phyloP scores from a whole-genome alignment of 2,113 vertebrate species.

The Sigmodon hispidus region DNA sequence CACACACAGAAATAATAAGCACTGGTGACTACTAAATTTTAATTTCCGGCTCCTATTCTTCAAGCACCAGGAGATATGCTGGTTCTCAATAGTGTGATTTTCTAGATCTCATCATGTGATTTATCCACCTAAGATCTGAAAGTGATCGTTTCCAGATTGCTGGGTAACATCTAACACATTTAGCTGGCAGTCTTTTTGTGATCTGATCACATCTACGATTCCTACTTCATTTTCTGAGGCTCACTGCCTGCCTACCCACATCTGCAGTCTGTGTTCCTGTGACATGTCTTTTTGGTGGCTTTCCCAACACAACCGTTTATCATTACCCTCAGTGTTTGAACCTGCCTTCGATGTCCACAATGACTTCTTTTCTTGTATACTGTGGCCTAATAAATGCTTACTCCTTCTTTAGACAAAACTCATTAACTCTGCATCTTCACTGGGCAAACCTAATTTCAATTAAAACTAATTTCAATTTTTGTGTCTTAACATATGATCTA shows the following conservation, averaged over 20 bases:
- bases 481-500: neutral
- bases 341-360: neutral
- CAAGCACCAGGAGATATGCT: neutral
- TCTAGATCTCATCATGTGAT: neutral
- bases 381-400: neutral
- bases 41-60: neutral
- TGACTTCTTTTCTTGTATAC: neutral
- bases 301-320: constrained; percentile 1
- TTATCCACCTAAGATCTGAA: neutral
- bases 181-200: neutral
- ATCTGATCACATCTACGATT: neutral
- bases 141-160: neutral
- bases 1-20: neutral
- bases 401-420: neutral
- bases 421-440: neutral
- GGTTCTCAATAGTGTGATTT: neutral
- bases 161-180: neutral
- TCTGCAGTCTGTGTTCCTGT: neutral
- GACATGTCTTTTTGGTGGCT: neutral
- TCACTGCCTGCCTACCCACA: neutral
- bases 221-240: neutral
- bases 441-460: neutral
- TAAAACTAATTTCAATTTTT: neutral
- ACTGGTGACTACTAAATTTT: neutral
- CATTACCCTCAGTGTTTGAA: neutral